Evolutionary conservation across 2,888 invertebrate species (phyloP), one percentile per base, ranked within the genome.

Genomic region (Tenthredo notha): DNA sequence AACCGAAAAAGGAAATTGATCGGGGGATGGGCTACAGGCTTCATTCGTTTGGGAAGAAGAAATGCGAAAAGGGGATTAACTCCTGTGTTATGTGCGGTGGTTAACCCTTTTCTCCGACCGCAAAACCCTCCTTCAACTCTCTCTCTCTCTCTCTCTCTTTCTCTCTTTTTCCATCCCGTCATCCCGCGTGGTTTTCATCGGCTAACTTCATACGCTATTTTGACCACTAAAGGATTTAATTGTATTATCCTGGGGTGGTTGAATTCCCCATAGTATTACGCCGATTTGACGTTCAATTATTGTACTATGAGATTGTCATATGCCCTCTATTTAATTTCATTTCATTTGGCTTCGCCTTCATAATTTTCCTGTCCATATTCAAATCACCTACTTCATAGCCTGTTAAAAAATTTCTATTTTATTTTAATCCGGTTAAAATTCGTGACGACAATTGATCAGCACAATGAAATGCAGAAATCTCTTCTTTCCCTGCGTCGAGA

Each of bases 121-220:
- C 21, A 58, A 40, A 80, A 12, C 58, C 40, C 7, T 37, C 29
- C 82, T 61, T 15, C 37, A 21, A 25, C 12, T 40, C 15, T 25
- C 75, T 21, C 40, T 40, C 75, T 21, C 40, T 40, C 40, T 40
- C 40, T 40, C 40, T 40, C 40, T 40, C 25, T 37, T 4, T 18
- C 25, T 29, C 33, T 37, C 75, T 21, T n/a, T n/a, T 15, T 25
- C 77, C 7, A 77, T 21, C 37, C 33, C 50, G 21, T 37, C 37
- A 15, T 33, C 40, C 18, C 18, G n/a, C 33, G 83, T 58, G 83
- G 83, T 83, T 84, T 84, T 74, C 58, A 84, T 84, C 74, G 84
- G 72, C 72, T 54, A 47, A 72, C 72, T 84, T 84, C 37, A 70
- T 54, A 84, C 54, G 54, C 72, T 72, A 58, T 72, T 84, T 84